Evolutionary conservation across 2,797 vertebrate species (phyloP).

Genomic region (Aythya fuligula): DNA sequence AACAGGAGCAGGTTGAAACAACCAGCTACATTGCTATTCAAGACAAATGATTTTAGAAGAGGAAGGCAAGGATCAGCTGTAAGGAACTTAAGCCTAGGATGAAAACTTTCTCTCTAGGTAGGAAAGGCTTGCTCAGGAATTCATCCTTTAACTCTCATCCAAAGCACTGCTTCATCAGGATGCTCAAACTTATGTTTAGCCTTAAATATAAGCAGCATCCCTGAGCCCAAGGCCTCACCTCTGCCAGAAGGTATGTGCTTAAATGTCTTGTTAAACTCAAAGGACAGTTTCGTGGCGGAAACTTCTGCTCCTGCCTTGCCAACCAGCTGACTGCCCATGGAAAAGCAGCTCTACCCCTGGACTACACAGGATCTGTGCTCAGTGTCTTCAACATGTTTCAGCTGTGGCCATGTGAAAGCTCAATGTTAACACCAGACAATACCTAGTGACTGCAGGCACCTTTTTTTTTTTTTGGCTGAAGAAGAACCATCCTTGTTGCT

Average conservation of each 20-base stretch:
- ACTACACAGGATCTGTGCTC: neutral
- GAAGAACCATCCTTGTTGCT: neutral
- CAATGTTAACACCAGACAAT: neutral
- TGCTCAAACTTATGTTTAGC: neutral
- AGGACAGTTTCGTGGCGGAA: neutral
- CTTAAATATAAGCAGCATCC: neutral
- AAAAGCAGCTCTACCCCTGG: neutral
- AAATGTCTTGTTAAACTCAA: neutral
- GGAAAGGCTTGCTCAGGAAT: neutral
- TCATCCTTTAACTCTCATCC: neutral
- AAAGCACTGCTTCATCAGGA: neutral
- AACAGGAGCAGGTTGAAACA: neutral
- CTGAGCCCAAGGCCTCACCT: neutral
- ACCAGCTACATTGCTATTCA: neutral
- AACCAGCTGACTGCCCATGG: neutral
- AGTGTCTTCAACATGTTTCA: neutral
- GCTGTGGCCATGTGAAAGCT: neutral
- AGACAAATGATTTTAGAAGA: neutral
- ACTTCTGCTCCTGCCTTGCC: neutral
- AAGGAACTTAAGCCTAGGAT: neutral
- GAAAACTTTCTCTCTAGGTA: neutral
- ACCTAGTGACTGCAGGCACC: neutral
- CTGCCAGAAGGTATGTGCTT: neutral
- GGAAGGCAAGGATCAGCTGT: neutral
- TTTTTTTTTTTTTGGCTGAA: neutral